Evolutionary conservation across 64 coral and sea anemone genomes (phyloP).

Genomic region (Astreopora myriophthalma): DNA sequence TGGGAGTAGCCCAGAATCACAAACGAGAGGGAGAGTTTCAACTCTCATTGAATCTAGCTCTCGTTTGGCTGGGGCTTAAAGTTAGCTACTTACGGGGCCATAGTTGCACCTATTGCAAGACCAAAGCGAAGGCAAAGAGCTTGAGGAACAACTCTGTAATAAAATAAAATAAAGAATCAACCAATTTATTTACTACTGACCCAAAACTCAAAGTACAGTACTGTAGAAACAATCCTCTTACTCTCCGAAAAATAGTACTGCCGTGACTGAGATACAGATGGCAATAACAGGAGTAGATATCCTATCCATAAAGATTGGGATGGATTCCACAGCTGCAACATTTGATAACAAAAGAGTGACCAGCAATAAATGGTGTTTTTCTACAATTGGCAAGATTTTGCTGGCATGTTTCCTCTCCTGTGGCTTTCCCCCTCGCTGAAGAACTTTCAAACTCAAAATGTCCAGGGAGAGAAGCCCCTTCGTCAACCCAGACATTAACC

Average conservation of each 20-base stretch:
- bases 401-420: slow-evolving; percentile 81
- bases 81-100: slow-evolving; percentile 88
- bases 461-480: slow-evolving; percentile 94
- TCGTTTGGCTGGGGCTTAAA: no score
- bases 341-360: slow-evolving; percentile 93
- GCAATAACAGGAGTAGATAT: slow-evolving; percentile 96
- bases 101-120: slow-evolving; percentile 82
- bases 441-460: slow-evolving; percentile 95
- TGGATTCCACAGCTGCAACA: slow-evolving; percentile 92
- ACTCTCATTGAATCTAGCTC: neutral
- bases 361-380: slow-evolving; percentile 87
- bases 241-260: slow-evolving; percentile 98
- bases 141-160: slow-evolving; percentile 87
- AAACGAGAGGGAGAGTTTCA: no score
- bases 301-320: slow-evolving; percentile 97
- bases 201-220: neutral
- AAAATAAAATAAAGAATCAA: no score
- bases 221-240: slow-evolving; percentile 63
- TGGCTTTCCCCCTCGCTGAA: slow-evolving; percentile 92
- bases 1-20: no score
- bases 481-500: slow-evolving; percentile 91
- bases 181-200: no score
- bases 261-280: slow-evolving; percentile 96
- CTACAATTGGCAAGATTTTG: slow-evolving; percentile 92
- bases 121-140: slow-evolving; percentile 94